Evolutionary conservation across 2,113 vertebrate species (phyloP).

Genomic region (Hyla sarda): DNA sequence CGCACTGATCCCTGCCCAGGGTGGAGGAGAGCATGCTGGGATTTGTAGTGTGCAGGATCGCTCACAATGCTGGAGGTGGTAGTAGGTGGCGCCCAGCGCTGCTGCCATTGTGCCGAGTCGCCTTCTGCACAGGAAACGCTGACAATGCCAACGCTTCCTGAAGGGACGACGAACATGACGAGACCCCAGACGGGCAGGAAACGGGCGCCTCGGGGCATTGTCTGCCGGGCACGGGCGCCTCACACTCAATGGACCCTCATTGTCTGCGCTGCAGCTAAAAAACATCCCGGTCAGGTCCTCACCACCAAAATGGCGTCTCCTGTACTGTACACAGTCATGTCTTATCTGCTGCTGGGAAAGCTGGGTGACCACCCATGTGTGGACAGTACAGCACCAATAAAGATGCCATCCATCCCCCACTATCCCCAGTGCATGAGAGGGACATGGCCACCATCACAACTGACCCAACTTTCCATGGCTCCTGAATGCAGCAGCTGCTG

Average conservation of each 20-base stretch:
- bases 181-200: slow-evolving; percentile 21
- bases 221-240: not conserved
- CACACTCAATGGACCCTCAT: not conserved
- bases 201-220: not conserved
- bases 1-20: not conserved
- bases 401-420: not conserved
- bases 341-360: not conserved
- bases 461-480: too few relatives aligned
- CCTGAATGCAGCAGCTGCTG: too few relatives aligned
- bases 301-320: too few relatives aligned
- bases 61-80: not conserved
- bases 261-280: not conserved
- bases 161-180: not conserved
- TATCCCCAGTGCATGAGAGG: not conserved
- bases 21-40: not conserved
- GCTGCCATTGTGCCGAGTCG: not conserved
- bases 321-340: too few relatives aligned
- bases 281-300: not conserved
- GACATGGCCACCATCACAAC: too few relatives aligned
- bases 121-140: slow-evolving; percentile 19
- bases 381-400: not conserved
- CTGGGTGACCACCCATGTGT: not conserved
- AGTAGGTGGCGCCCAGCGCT: not conserved
- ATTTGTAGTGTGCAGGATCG: not conserved
- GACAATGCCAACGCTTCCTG: slow-evolving; percentile 43